Evolutionary conservation across 2,888 invertebrate species (phyloP).

Genomic region (Branchellion lobata): DNA sequence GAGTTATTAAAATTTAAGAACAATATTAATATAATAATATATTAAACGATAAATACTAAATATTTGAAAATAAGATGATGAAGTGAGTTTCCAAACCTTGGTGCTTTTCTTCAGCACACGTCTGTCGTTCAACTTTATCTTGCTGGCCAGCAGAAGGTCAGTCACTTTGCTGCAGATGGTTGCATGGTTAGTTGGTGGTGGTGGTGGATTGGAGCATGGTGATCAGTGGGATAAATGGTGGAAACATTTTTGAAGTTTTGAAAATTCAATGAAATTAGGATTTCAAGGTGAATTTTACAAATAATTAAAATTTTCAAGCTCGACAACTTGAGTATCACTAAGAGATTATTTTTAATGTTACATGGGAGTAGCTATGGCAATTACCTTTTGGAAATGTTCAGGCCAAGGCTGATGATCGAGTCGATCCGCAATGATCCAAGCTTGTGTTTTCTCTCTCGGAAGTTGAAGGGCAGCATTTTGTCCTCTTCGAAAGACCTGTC

Average conservation of each 20-base stretch:
- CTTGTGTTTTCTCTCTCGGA: slow-evolving; percentile 70
- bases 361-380: too few species aligned
- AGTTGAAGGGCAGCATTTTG: slow-evolving; percentile 67
- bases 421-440: slow-evolving; percentile 74
- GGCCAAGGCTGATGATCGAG: slow-evolving; percentile 56
- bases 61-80: too few species aligned
- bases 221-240: too few species aligned
- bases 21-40: too few species aligned
- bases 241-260: too few species aligned
- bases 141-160: slow-evolving; percentile 76
- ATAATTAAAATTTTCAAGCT: too few species aligned
- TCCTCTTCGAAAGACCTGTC: slow-evolving; percentile 51
- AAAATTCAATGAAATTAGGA: not conserved
- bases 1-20: too few species aligned
- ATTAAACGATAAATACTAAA: too few species aligned
- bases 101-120: slow-evolving; percentile 76
- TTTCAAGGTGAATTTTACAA: too few species aligned
- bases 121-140: slow-evolving; percentile 76
- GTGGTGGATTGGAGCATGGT: not conserved
- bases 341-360: too few species aligned
- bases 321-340: too few species aligned
- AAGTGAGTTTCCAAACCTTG: slow-evolving; percentile 63
- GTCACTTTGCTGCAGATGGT: slow-evolving; percentile 74
- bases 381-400: slow-evolving; percentile 44
- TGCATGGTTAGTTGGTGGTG: not conserved